phyloP scores from a whole-genome alignment of 2,797 vertebrate species.

The Okamejei kenojei region DNA sequence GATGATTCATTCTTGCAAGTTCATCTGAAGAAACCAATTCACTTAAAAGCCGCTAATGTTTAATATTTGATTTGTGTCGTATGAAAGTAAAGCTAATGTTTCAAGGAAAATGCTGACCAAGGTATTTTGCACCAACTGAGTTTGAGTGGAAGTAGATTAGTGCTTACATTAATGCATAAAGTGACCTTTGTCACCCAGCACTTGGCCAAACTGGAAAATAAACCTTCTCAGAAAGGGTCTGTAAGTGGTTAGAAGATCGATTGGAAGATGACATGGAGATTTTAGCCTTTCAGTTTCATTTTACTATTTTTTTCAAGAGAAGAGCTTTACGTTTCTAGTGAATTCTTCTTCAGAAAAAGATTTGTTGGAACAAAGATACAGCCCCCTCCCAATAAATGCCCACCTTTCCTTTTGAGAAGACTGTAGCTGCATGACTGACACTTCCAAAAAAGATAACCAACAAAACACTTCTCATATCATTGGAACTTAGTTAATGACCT shows the following conservation, averaged over 20 bases:
- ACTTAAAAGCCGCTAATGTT: constrained; percentile 2
- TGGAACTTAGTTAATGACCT: background rate
- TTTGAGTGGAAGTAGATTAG: background rate
- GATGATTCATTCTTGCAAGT: constrained; percentile 22
- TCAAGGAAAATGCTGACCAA: background rate
- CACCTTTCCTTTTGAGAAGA: background rate
- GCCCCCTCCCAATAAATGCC: background rate
- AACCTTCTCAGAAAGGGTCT: background rate
- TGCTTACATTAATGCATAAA: background rate
- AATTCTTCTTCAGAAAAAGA: background rate
- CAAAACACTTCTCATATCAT: background rate
- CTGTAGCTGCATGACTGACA: background rate
- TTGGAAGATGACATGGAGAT: background rate
- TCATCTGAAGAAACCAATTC: constrained; percentile 6
- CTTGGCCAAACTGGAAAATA: background rate
- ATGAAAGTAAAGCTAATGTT: background rate
- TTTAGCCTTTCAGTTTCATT: background rate
- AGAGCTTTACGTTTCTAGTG: background rate
- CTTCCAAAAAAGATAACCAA: background rate
- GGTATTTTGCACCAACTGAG: background rate
- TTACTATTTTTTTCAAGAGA: background rate
- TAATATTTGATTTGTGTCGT: constrained; percentile 8
- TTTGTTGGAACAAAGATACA: background rate
- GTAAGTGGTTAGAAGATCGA: background rate
- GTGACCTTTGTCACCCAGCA: background rate